Conservation (phyloP, 2,797 vertebrate species). For the Lophotriccus pileatus region DNA sequence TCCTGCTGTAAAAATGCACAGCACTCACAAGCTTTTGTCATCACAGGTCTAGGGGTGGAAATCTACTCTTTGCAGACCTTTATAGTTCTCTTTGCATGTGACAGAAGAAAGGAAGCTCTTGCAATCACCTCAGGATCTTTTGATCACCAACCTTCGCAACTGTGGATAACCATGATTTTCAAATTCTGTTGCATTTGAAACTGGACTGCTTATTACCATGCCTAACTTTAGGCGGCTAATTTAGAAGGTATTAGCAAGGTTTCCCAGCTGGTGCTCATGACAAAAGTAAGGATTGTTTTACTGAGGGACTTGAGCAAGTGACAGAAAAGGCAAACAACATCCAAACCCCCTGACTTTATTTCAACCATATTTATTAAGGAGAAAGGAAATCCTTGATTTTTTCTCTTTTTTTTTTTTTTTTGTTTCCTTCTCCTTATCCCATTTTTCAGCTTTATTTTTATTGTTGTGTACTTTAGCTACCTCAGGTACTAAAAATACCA, state of each 20-base stretch:
- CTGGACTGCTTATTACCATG: not conserved
- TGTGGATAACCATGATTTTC: not conserved
- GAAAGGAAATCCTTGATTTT: not conserved
- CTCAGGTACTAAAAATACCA: not conserved
- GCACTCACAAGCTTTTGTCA: not conserved
- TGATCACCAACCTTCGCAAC: not conserved
- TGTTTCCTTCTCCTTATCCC: fast-evolving
- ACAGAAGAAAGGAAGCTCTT: not conserved
- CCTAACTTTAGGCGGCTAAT: not conserved
- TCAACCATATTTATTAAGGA: not conserved
- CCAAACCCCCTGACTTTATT: fast-evolving
- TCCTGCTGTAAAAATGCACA: not conserved
- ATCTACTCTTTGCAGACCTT: not conserved
- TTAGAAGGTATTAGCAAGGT: not conserved
- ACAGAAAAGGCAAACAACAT: not conserved
- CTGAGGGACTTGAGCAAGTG: not conserved
- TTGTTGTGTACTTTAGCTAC: not conserved
- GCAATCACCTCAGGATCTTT: not conserved
- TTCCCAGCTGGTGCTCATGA: not conserved
- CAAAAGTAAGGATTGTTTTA: not conserved
- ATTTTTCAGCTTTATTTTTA: not conserved
- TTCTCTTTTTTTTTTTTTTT: fast-evolving
- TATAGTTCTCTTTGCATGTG: not conserved
- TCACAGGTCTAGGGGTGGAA: no score
- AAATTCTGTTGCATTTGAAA: not conserved